Conservation (phyloP, 1,140 invertebrate species). For the Cryptotermes secundus region DNA sequence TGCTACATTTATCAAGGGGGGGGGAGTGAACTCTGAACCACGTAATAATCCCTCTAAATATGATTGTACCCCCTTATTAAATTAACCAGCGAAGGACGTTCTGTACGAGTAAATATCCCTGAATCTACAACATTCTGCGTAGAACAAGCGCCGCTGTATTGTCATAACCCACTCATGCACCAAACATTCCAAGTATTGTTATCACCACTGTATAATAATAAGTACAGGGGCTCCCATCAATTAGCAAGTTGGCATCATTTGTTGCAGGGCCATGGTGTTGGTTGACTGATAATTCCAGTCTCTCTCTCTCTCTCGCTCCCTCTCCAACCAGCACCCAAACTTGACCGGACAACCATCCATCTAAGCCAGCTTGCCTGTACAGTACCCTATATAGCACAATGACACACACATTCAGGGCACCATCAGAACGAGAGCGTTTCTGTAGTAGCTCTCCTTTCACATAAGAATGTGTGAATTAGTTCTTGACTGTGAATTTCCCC, state of each 20-base stretch:
- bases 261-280: background rate
- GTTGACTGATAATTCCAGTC: background rate
- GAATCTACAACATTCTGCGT: too few relatives aligned
- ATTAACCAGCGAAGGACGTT: too few relatives aligned
- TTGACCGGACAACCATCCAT: constrained; percentile 14
- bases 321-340: background rate
- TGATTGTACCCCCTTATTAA: too few relatives aligned
- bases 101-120: too few relatives aligned
- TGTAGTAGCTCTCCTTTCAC: too few relatives aligned
- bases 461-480: too few relatives aligned
- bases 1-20: too few relatives aligned
- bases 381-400: background rate
- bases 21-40: too few relatives aligned
- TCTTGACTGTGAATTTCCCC: too few relatives aligned
- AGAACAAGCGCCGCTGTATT: too few relatives aligned
- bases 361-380: background rate
- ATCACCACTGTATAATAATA: constrained; percentile 1
- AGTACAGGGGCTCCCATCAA: constrained; percentile 2
- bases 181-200: background rate
- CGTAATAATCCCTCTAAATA: too few relatives aligned
- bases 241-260: constrained; percentile 19
- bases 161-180: background rate
- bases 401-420: background rate
- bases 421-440: too few relatives aligned
- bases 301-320: background rate